Percentiles rank a stretch among this genome's conserved stretches.
Conservation (phyloP, 2,888 invertebrate genomes). For the Biston betularia region DNA sequence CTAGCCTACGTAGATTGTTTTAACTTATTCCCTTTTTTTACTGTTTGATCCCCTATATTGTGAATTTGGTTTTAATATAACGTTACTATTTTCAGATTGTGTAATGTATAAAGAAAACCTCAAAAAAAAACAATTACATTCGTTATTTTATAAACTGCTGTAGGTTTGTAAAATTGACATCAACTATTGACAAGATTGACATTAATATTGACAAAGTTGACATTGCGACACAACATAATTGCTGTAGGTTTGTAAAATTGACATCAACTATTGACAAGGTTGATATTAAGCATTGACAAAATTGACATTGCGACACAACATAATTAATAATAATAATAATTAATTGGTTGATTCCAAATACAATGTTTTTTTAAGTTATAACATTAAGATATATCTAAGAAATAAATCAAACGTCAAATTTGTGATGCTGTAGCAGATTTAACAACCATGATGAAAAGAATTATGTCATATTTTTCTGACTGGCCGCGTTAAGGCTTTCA, state of each 20-base stretch:
- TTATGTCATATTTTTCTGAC: background rate
- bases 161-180: no score
- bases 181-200: background rate
- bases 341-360: background rate
- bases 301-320: background rate
- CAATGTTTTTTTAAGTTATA: background rate
- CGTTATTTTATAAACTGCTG: no score
- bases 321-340: no score
- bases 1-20: conserved; percentile 55
- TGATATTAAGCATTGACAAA: background rate
- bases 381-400: background rate
- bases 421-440: background rate
- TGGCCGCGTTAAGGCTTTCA: background rate
- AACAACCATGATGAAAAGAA: no score
- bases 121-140: no score
- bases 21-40: conserved; percentile 45
- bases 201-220: background rate
- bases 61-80: conserved; percentile 41
- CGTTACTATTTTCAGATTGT: background rate
- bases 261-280: background rate
- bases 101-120: background rate
- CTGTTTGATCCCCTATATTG: conserved; percentile 44
- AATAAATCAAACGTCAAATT: background rate
- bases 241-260: no score
- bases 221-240: background rate